Base-by-base conservation (phyloP, 1,140 invertebrate genomes). In the Hirudo medicinalis region DNA sequence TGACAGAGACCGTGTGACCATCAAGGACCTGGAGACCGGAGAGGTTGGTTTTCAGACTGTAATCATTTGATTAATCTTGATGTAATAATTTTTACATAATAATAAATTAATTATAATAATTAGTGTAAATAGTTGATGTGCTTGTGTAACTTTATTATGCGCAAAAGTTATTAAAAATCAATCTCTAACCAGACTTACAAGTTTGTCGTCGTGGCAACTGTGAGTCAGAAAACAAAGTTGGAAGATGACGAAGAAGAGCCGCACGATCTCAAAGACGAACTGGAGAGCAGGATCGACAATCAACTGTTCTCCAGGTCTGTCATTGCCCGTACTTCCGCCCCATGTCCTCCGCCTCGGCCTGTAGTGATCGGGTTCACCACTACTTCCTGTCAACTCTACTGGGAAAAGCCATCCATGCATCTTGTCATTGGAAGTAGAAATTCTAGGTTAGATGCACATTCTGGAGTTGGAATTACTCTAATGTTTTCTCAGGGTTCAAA, bases 191-290 rank as follows among this genome's bases (percentile, higher is more conserved):
- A 63, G 57, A 63, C 57, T 1, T 83, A 82, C 71, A 77, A 76
- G 70, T 75, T 83, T 32, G 77, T 78, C 29, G 78, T 83, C 8
- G 82, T 82, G 72, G 79, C 81, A 27, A 79, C 82, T 15, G 81
- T 83, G 19, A 82, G 81, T 74, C 75, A 82, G 13, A 82, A 81
- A 74, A 81, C 81, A n/a, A 78, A 78, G 4, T 71, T 83, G n/a
- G 77, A 81, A 17, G 71, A 75, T 17, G 76, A 77, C 73, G 76
- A 76, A 29, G 22, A 25, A 2, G 57, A 63, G 1, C 74, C 74
- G 67, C 75, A 73, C 36, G 77, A 76, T 13, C 74, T 73, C 13
- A 75, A 74, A 9, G 75, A 77, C 67, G 73, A 76, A 67, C 77
- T 80, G 66, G 77, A 79, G 74, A 78, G 80, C 69, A 73, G 80